phyloP scores from a whole-genome alignment of 2,797 vertebrate genomes.

The Orestias chungarensis region DNA sequence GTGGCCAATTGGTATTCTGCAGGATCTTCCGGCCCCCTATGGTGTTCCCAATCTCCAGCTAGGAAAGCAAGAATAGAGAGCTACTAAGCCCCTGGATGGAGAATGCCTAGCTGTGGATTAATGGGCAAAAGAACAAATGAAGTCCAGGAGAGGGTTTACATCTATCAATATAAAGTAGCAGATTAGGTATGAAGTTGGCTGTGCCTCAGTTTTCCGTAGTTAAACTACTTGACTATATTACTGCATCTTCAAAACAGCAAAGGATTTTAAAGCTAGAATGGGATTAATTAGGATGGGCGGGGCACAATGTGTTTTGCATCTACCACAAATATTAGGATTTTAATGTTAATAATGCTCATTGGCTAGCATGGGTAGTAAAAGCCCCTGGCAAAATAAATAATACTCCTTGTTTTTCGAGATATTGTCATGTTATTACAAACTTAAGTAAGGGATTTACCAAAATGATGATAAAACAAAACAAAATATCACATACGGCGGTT shows the following conservation, averaged over 20 bases:
- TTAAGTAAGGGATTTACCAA: not conserved
- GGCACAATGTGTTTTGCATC: conserved; percentile 43
- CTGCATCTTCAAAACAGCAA: conserved; percentile 55
- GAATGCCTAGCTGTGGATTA: conserved; percentile 81
- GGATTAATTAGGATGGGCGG: conserved; percentile 56
- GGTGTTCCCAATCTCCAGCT: conserved; percentile 82
- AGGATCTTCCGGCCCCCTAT: conserved; percentile 79
- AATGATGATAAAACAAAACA: not conserved
- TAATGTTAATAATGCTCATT: not conserved
- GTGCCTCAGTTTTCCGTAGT: conserved; percentile 66
- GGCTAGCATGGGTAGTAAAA: too few species aligned
- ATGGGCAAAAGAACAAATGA: conserved; percentile 83
- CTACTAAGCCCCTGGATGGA: conserved; percentile 80
- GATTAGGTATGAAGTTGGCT: conserved; percentile 63
- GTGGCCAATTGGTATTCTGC: conserved; percentile 85
- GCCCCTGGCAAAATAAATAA: not conserved
- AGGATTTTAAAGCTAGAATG: conserved; percentile 58
- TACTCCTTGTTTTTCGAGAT: not conserved
- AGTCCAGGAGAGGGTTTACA: conserved; percentile 80
- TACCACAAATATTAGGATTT: conserved; percentile 12
- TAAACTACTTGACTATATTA: conserved; percentile 64
- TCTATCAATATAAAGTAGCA: conserved; percentile 80
- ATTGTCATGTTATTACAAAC: not conserved
- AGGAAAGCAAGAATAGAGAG: conserved; percentile 81
- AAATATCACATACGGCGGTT: not conserved